A percentile compares a stretch with the other conserved stretches of the same genome.
Evolutionary conservation across 30 jellyfish, hydroid and myxozoan genomes (phyloP).

Genomic region (Aurelia coerulea): DNA sequence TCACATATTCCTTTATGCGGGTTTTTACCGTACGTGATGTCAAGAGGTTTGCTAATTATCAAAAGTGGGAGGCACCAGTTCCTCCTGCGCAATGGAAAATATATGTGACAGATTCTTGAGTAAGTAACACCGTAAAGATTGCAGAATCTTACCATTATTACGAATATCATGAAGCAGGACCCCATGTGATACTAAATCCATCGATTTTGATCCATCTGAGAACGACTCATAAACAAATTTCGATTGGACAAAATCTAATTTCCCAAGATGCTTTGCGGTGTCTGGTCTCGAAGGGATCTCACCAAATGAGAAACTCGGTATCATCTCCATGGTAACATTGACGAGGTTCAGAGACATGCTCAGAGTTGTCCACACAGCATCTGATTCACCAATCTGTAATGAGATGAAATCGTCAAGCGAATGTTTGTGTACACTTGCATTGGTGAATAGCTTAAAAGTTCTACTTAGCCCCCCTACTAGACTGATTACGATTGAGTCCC

Average conservation of each 20-base stretch:
- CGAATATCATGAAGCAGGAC: conserved; percentile 93
- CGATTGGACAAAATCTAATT: conserved; percentile 87
- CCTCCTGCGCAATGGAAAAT: too few species aligned
- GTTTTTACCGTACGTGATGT: too few species aligned
- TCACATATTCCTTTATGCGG: too few species aligned
- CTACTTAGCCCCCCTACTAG: too few species aligned
- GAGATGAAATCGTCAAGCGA: neutral
- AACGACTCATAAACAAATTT: conserved; percentile 88
- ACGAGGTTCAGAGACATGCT: conserved; percentile 85
- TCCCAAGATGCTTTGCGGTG: conserved; percentile 81
- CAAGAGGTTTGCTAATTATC: too few species aligned
- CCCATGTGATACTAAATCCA: conserved; percentile 94
- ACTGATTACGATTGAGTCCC: too few species aligned
- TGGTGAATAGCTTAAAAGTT: too few species aligned
- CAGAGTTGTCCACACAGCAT: conserved; percentile 94
- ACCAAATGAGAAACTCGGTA: conserved; percentile 95
- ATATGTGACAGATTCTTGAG: too few species aligned
- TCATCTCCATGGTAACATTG: conserved; percentile 87
- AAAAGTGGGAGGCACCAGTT: too few species aligned
- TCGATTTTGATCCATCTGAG: conserved; percentile 97
- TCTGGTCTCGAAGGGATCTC: conserved; percentile 33
- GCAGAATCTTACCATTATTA: neutral
- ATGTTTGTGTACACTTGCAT: too few species aligned
- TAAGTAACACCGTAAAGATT: too few species aligned
- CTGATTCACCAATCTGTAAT: conserved; percentile 69